phyloP scores from a whole-genome alignment of 2,113 vertebrate species.

The Podarcis cretensis region DNA sequence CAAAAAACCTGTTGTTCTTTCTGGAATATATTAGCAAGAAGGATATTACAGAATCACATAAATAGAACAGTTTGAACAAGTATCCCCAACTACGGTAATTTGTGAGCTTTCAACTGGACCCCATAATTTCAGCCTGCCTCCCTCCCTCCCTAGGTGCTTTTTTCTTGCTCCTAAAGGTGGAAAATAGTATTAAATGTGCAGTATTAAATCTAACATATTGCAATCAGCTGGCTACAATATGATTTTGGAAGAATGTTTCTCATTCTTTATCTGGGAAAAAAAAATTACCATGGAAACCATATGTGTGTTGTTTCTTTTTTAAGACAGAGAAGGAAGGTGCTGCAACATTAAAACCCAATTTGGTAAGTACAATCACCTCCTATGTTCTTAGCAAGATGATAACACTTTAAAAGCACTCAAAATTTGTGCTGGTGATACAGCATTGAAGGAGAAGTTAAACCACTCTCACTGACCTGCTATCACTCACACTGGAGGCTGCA shows the following conservation, averaged over 20 bases:
- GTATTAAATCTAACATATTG: constrained; percentile 7
- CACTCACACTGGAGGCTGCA: neutral
- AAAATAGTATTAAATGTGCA: neutral
- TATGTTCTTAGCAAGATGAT: neutral
- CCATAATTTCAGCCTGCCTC: neutral
- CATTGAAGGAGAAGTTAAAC: neutral
- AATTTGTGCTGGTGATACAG: neutral
- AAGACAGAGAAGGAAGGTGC: neutral
- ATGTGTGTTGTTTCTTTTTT: neutral
- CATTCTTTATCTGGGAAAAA: neutral
- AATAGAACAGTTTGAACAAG: neutral
- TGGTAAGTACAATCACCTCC: neutral
- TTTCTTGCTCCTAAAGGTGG: neutral
- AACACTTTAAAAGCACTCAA: neutral
- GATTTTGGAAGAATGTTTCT: neutral
- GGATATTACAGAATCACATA: neutral
- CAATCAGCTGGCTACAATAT: neutral
- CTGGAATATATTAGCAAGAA: neutral
- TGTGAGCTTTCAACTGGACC: neutral
- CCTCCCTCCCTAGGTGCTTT: neutral
- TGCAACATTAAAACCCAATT: neutral
- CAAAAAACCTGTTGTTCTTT: neutral
- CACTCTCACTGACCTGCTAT: neutral
- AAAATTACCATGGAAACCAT: constrained; percentile 17
- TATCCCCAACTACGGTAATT: neutral